A percentile compares a stretch with the other conserved stretches of the same genome.
These are phyloP conservation scores for Chionomys nivalis DNA, from an alignment of 2,113 vertebrate genomes.

Conservation along the genomic window DNA sequence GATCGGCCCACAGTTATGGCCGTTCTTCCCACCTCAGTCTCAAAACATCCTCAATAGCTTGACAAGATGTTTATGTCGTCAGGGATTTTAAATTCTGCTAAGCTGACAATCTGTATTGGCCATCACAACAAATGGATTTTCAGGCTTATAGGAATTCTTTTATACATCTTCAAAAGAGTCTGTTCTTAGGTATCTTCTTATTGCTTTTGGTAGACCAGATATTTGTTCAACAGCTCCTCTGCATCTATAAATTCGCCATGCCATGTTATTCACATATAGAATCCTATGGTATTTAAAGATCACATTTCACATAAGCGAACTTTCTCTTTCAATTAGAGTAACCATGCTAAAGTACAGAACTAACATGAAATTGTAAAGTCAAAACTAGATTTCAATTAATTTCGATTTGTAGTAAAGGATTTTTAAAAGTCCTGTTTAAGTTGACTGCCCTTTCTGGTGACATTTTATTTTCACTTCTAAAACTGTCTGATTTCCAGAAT, in stretches of 20 bases:
- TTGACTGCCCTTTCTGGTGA: conserved; percentile 63
- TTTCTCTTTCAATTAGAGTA: conserved; percentile 7
- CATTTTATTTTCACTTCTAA: conserved; percentile 67
- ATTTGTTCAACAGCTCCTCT: not conserved
- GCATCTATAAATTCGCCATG: not conserved
- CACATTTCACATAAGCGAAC: not conserved
- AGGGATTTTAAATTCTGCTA: not conserved
- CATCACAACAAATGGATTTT: not conserved
- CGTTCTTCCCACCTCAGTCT: not conserved
- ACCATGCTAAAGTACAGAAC: conserved; percentile 19
- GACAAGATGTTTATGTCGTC: not conserved
- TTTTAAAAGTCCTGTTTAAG: conserved; percentile 56
- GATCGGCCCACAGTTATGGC: not conserved
- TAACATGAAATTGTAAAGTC: conserved; percentile 47
- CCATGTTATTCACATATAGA: not conserved
- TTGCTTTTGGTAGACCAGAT: conserved; percentile 20
- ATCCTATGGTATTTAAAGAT: not conserved
- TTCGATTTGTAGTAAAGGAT: conserved; percentile 56
- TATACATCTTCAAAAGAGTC: conserved; percentile 3
- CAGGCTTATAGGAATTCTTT: not conserved
- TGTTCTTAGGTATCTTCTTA: conserved; percentile 3
- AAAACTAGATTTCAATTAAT: conserved; percentile 54
- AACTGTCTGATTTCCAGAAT: conserved; percentile 66
- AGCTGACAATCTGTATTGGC: not conserved
- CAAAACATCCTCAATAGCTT: not conserved